Base-by-base conservation (phyloP, 2,888 invertebrate genomes). In the Cheilosia variabilis region DNA sequence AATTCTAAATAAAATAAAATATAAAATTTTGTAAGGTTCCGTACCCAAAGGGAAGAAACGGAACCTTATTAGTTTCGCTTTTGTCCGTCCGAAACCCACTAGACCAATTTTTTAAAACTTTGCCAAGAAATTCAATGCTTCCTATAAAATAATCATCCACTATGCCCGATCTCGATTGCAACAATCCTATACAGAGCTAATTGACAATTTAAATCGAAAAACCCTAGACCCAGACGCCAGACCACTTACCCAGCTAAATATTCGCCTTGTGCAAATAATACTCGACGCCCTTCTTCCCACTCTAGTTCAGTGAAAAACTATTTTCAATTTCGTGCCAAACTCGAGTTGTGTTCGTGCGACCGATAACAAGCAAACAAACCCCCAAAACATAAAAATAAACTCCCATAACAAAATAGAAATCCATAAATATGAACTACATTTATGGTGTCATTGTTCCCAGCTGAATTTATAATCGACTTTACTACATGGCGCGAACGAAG, bases 401-500 rank as follows among this genome's bases (percentile, higher is more conserved):
- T 65, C 50, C 62, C 45, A 63, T 31, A 31, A 63, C n/a, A 45
- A 60, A 60, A 60, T 37, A 31, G 27, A 47, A 47, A 45, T 31
- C 45, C 37, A 75, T 73, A 63, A 81, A 81, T 17, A 83, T 72
- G 69, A 84, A 79, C 79, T 73, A 73, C 79, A 79, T 84, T 79
- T 22, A 75, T 57, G 75, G 58, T 75, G 69, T 75, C 79, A 84
- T 79, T 84, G 83, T 84, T 79, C 65, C 69, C 63, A 7, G 31
- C 37, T 57, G 79, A 79, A 84, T 69, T 84, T 69, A 75, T 79
- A 66, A 69, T 75, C 22, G 58, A 63, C 62, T 78, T 78, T 66
- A 52, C 72, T 24, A 52, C 52, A 53, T 31, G 41, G 22, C 31
- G 62, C 17, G 9, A 75, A 55, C 53, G 45, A 60, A 68, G 73